These are phyloP conservation scores for Drosophila anomalata DNA, from an alignment of 2,888 invertebrate genomes.

Conservation along the genomic window DNA sequence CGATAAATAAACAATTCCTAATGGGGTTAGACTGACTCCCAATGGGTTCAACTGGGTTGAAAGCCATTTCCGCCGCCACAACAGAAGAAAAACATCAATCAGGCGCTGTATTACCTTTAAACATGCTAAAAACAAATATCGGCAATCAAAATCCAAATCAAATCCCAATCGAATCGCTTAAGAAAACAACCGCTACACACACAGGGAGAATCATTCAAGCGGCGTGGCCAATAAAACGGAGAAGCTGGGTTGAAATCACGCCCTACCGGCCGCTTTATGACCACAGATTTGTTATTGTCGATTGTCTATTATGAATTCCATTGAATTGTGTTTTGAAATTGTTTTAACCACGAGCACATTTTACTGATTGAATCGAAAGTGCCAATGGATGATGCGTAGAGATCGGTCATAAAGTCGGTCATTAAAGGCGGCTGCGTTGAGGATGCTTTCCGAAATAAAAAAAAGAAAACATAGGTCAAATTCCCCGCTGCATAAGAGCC, in stretches of 20 bases:
- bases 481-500: constrained; percentile 14
- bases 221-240: constrained; percentile 56
- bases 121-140: constrained; percentile 77
- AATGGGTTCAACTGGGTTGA: constrained; percentile 28
- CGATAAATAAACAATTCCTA: constrained; percentile 52
- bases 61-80: constrained; percentile 65
- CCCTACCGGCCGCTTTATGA: constrained; percentile 38
- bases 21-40: constrained; percentile 25
- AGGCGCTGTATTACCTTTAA: constrained; percentile 70
- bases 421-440: constrained; percentile 39
- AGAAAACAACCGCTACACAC: constrained; percentile 55
- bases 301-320: constrained; percentile 64
- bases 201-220: constrained; percentile 69
- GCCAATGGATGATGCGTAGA: constrained; percentile 38
- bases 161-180: constrained; percentile 67
- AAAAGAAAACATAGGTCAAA: constrained; percentile 27
- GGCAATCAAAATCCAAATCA: constrained; percentile 57
- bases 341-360: constrained; percentile 59
- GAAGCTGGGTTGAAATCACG: constrained; percentile 32
- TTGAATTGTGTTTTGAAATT: constrained; percentile 55
- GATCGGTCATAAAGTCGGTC: constrained; percentile 39
- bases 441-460: constrained; percentile 14
- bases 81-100: constrained; percentile 61
- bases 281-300: constrained; percentile 31
- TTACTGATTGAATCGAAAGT: constrained; percentile 61